phyloP scores from a whole-genome alignment of 2,797 vertebrate species.

The Cyprinella venusta region DNA sequence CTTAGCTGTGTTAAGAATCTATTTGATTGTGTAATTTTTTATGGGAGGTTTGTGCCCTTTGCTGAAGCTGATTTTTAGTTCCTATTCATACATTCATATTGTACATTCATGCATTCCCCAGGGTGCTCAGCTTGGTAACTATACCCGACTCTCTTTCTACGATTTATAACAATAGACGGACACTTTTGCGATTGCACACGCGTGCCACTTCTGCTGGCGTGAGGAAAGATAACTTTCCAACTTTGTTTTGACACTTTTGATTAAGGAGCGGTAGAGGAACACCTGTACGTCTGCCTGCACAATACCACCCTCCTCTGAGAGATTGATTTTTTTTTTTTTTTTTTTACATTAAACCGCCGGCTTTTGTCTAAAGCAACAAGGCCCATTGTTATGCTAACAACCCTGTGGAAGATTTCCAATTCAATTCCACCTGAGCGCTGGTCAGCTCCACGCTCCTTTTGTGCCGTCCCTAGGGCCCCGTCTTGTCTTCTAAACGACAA shows the following conservation, averaged over 20 bases:
- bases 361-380: slow-evolving; percentile 88
- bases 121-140: neutral
- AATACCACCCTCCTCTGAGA: slow-evolving; percentile 80
- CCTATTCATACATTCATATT: slow-evolving; percentile 10
- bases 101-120: neutral
- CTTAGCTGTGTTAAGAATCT: neutral
- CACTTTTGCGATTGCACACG: slow-evolving; percentile 57
- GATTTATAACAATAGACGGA: slow-evolving; percentile 55
- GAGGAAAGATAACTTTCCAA: slow-evolving; percentile 69
- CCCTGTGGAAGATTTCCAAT: slow-evolving; percentile 90
- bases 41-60: neutral
- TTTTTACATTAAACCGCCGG: slow-evolving; percentile 85
- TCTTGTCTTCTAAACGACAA: slow-evolving; percentile 96
- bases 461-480: slow-evolving; percentile 83
- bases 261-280: slow-evolving; percentile 75
- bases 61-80: neutral
- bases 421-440: slow-evolving; percentile 94
- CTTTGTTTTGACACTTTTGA: slow-evolving; percentile 83
- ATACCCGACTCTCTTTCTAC: neutral
- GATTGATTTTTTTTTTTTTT: slow-evolving; percentile 82
- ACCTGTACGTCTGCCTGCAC: slow-evolving; percentile 81
- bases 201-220: slow-evolving; percentile 46
- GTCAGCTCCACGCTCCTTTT: slow-evolving; percentile 89
- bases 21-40: neutral
- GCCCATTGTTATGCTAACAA: slow-evolving; percentile 97